These are phyloP conservation scores for Fregata magnificens DNA, from an alignment of 2,113 vertebrate genomes.

Conservation along the genomic window DNA sequence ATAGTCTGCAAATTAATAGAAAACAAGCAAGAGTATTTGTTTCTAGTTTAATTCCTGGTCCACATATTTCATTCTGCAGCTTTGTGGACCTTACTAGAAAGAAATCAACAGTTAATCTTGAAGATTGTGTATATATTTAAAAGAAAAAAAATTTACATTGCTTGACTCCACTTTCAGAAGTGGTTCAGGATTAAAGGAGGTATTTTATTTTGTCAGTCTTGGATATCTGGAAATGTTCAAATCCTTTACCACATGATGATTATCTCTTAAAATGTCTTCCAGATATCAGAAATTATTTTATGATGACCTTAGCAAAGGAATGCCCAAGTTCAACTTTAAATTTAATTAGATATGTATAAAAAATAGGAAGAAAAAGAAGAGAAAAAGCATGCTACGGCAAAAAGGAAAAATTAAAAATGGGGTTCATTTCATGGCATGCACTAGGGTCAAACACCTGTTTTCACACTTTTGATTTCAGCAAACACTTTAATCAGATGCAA, in stretches of 20 bases:
- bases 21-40: neutral
- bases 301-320: neutral
- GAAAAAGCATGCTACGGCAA: neutral
- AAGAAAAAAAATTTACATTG: neutral
- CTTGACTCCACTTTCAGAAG: neutral
- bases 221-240: neutral
- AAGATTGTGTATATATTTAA: neutral
- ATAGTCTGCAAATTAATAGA: neutral
- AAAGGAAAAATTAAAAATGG: neutral
- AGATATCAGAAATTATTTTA: neutral
- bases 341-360: neutral
- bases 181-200: neutral
- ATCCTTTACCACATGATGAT: neutral
- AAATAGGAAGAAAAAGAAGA: neutral
- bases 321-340: neutral
- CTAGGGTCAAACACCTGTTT: neutral
- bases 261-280: neutral
- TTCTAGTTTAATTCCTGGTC: neutral
- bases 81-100: neutral
- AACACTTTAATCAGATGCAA: neutral
- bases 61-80: neutral
- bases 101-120: neutral
- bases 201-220: neutral
- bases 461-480: neutral
- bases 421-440: neutral